Evolutionary conservation across 2,113 vertebrate species (phyloP).

Genomic region (Myocastor coypus): DNA sequence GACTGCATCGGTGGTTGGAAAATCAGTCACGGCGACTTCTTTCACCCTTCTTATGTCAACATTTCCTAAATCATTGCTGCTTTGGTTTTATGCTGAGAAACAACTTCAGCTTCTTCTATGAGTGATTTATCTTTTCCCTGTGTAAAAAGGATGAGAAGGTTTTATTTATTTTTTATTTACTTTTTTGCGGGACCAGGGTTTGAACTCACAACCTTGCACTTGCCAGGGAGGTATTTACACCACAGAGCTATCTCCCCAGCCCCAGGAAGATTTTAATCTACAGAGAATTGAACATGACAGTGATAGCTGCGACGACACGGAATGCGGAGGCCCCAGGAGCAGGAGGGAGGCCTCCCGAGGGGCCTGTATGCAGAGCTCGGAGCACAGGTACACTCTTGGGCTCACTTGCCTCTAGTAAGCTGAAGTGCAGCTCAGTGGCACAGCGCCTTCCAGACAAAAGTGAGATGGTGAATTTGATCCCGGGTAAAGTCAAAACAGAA

Average conservation of each 20-base stretch:
- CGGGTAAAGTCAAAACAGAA: too few species aligned
- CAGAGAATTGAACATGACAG: conserved; percentile 3
- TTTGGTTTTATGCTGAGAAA: conserved; percentile 15
- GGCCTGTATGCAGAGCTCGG: background rate
- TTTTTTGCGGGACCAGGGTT: too few species aligned
- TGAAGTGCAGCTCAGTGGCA: background rate
- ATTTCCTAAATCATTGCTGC: conserved; percentile 18
- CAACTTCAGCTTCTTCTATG: background rate
- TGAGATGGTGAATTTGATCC: too few species aligned
- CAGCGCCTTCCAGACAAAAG: too few species aligned
- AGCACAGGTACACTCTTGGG: background rate
- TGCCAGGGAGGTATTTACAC: too few species aligned
- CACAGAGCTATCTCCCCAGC: too few species aligned
- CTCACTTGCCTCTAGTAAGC: background rate
- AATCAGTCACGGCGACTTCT: background rate
- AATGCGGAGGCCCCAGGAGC: background rate
- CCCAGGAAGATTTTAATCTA: background rate
- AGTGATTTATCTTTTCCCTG: background rate
- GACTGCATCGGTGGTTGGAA: background rate
- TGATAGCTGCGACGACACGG: background rate
- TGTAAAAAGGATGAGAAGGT: background rate
- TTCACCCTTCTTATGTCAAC: background rate
- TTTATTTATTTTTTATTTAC: background rate
- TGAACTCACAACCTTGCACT: too few species aligned
- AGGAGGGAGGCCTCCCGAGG: background rate